Base-by-base conservation (phyloP, 2,113 vertebrate genomes). In the Casuarius casuarius region DNA sequence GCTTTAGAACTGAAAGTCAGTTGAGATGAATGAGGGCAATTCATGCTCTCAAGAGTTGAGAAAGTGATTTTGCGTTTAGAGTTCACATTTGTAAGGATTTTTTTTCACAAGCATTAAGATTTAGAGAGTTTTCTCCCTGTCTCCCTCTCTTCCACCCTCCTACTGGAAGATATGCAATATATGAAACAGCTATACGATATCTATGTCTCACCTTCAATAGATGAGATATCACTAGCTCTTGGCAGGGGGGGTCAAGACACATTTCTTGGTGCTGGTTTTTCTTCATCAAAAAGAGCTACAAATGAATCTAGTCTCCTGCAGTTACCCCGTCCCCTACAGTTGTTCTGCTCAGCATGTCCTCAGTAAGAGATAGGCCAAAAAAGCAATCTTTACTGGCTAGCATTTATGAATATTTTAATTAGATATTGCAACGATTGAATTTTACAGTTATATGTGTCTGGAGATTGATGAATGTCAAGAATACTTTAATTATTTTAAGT, bases 1-100 rank as follows among this genome's bases (percentile, higher is more conserved):
- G 80, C 89, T 94, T 84, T 89, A 95, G 90, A 95, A 76, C 52
- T 3, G 6, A 52, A 89, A 96, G 89, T 95, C 94, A 78, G 87
- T 63, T 63, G 84, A 97, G 89, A 95, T 95, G 94, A 90, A 97
- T 91, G 92, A 96, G 81, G 33, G 81, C 92, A 97, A 81, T 95
- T 97, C 93, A 59, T 67, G 84, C 87, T 95, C 63, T 95, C 61
- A 54, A 66, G 95, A 92, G 59, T 1, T 59, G 63, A 87, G 87
- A 54, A 88, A 89, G 66, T 86, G 87, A 66, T 92, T 95, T 67
- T 71, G 71, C 61, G 9, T 73, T 77, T 83, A 77, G 52, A 71
- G 87, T 76, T 76, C 48, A 38, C 84, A 56, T 88, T 81, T 93
- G 46, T 40, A 84, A 72, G n/a, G 21, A 21, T 38, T 22, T 51